These are phyloP conservation scores for Bradypodion ventrale DNA, from an alignment of 2,797 vertebrate genomes.

Conservation along the genomic window DNA sequence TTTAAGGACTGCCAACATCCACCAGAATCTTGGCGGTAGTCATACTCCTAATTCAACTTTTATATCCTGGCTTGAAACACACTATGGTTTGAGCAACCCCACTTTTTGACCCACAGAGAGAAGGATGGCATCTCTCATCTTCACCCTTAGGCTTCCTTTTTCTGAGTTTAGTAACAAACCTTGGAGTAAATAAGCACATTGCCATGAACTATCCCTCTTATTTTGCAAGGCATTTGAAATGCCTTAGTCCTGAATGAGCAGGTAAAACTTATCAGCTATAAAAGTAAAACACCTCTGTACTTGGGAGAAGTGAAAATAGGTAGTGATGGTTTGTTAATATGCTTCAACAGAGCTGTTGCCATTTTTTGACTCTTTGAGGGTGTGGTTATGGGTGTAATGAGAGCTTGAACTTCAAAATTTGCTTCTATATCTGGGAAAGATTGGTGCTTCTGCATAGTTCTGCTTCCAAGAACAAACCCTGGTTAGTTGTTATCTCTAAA, in stretches of 20 bases:
- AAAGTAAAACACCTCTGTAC: background rate
- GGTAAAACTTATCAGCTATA: background rate
- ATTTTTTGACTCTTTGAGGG: too few species aligned
- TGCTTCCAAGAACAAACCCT: background rate
- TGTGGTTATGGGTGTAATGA: too few species aligned
- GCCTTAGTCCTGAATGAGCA: background rate
- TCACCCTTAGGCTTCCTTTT: background rate
- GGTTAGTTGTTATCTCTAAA: background rate
- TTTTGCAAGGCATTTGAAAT: background rate
- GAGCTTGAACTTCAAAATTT: too few species aligned
- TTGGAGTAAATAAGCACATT: background rate
- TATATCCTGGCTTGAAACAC: background rate
- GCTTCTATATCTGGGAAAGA: too few species aligned
- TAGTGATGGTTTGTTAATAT: too few species aligned
- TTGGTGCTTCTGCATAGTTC: background rate
- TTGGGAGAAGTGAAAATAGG: too few species aligned
- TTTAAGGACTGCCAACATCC: too few species aligned
- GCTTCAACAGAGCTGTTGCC: too few species aligned
- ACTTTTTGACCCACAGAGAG: background rate
- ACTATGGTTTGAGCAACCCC: background rate
- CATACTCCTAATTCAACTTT: background rate
- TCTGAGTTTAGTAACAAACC: background rate
- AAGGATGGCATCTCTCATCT: background rate
- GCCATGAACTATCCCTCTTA: background rate
- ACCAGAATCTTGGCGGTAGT: too few species aligned